Percentiles rank a stretch among this genome's conserved stretches.
These are phyloP conservation scores for Gortyna flavago DNA, from an alignment of 2,888 invertebrate genomes.

Conservation along the genomic window DNA sequence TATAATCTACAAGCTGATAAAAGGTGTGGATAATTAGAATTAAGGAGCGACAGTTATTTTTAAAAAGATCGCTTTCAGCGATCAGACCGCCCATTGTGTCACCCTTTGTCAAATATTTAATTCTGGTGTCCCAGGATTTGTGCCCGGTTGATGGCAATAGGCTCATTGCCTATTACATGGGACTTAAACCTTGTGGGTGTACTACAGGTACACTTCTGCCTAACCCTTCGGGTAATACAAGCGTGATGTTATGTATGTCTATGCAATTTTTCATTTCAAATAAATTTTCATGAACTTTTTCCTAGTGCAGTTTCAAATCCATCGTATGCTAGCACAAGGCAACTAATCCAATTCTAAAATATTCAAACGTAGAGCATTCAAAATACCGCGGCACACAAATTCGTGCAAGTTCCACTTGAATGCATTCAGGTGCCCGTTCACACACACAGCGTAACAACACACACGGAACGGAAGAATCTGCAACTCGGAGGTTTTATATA, in stretches of 20 bases:
- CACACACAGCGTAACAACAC: conserved; percentile 26
- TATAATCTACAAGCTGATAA: no score
- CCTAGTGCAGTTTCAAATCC: neutral
- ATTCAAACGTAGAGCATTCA: conserved; percentile 22
- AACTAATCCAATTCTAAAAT: conserved; percentile 26
- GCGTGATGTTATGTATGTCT: neutral
- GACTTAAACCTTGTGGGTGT: neutral
- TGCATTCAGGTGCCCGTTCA: conserved; percentile 50
- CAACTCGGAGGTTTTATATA: neutral
- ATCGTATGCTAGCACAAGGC: neutral
- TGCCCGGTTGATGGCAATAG: neutral
- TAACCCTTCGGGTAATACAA: neutral
- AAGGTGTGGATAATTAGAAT: no score
- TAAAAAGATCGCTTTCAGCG: no score
- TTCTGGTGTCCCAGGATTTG: neutral
- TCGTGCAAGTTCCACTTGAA: conserved; percentile 50
- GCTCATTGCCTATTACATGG: neutral
- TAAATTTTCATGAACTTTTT: neutral
- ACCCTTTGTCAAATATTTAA: neutral
- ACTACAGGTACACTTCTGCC: neutral
- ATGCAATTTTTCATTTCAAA: neutral
- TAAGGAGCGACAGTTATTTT: no score
- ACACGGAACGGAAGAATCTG: conserved; percentile 26
- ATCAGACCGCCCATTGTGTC: no score
- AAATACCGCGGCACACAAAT: conserved; percentile 45